These are phyloP conservation scores for Augiades crinisus DNA, from an alignment of 2,888 invertebrate species.

Conservation along the genomic window DNA sequence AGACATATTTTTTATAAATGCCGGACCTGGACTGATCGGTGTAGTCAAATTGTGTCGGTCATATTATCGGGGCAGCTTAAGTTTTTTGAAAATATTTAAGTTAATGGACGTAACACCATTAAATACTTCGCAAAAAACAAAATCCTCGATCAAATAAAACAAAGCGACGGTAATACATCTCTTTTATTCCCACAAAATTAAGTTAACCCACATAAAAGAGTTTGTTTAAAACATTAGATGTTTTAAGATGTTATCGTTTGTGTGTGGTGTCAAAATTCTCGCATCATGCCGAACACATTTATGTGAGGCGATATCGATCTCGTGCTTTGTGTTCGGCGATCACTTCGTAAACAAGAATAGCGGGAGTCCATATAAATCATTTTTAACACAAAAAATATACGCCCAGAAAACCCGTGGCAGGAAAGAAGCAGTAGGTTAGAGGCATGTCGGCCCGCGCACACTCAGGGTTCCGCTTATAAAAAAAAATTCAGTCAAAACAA, in stretches of 20 bases:
- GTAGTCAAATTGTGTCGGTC: no score
- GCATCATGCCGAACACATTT: slow-evolving; percentile 78
- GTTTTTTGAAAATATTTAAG: background rate
- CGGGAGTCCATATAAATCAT: slow-evolving; percentile 76
- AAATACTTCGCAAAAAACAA: background rate
- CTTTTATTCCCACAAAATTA: slow-evolving; percentile 75
- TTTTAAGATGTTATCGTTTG: slow-evolving; percentile 73
- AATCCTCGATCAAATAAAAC: slow-evolving; percentile 46
- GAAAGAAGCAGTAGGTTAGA: slow-evolving; percentile 9
- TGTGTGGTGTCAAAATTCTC: slow-evolving; percentile 81
- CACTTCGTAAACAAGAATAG: slow-evolving; percentile 76
- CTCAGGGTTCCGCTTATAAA: no score
- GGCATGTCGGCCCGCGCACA: no score
- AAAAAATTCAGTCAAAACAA: no score
- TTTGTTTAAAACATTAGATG: slow-evolving; percentile 81
- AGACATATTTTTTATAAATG: no score
- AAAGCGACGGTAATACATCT: slow-evolving; percentile 52
- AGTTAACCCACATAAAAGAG: slow-evolving; percentile 77
- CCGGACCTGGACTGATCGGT: no score
- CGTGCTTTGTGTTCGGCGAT: slow-evolving; percentile 66
- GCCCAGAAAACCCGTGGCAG: slow-evolving; percentile 4
- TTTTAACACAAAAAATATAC: slow-evolving; percentile 38
- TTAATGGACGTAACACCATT: background rate
- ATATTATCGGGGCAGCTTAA: background rate
- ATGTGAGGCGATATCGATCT: slow-evolving; percentile 64